Evolutionary conservation across 1,140 invertebrate species (phyloP), one percentile per base, ranked within the genome.

Genomic region (Globodera ellingtonae): DNA sequence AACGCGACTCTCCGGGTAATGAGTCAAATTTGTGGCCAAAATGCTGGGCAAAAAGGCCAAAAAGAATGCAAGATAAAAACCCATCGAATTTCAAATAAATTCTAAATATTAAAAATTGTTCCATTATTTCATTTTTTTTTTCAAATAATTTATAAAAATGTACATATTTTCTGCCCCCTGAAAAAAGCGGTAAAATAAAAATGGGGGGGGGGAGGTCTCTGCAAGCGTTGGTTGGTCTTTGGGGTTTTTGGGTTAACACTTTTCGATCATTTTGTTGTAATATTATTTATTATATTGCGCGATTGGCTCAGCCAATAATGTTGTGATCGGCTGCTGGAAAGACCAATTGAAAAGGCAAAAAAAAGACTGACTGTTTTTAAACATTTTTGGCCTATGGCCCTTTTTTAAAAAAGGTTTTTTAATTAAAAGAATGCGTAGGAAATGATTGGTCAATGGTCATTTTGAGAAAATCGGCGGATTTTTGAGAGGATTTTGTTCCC

Each of bases 1-100:
- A 9, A 85, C 86, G n/a, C 81, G 56, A 18, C 47, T 65, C 48
- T 85, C 84, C n/a, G 79, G 46, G 21, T 84, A 85, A 46, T 71
- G 50, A 13, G 85, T 71, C 15, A 85, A 24, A 52, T 84, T 84
- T n/a, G 83, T 75, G 5, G 80, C 24, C 4, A 78, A 72, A 78
- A 46, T 47, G 24, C 5, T 13, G 6, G 35, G 65, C 35, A 35
- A 44, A 78, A 78, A n/a, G 21, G 65, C 50, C 18, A 69, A 72
- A 78, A 76, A 65, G 13, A 50, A 73, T 13, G 8, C 66, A 74
- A 76, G 9, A 21, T 73, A 9, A 47, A 72, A 72, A 47, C 7
- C 18, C 24, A 72, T 50, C 35, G 72, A 21, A 66, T 9, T n/a
- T 24, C 65, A 75, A 15, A 75, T 47, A 75, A 59, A 75, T 44